Conservation (phyloP, 2,797 vertebrate species). For the Amazona ochrocephala region DNA sequence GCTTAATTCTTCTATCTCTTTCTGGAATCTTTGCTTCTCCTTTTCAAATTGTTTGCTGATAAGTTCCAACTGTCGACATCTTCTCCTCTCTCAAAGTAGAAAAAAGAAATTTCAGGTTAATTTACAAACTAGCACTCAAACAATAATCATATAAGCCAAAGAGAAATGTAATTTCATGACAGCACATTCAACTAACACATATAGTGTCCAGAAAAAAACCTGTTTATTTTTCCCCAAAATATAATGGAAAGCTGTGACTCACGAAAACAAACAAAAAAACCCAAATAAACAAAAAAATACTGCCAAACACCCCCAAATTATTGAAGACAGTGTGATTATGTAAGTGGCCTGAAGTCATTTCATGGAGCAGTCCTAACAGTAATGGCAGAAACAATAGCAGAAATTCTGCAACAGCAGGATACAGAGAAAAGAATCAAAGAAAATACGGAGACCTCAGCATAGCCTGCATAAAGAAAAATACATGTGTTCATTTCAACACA, state of each 20-base stretch:
- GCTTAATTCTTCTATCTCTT: constrained; percentile 77
- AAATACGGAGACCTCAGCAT: background rate
- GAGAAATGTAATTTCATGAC: background rate
- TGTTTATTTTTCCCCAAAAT: background rate
- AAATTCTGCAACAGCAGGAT: background rate
- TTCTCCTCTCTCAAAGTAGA: constrained; percentile 61
- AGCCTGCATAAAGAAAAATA: background rate
- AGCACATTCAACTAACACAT: background rate
- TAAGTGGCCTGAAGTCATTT: background rate
- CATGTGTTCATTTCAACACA: background rate
- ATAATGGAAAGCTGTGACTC: background rate
- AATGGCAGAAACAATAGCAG: background rate
- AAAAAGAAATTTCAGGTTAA: background rate
- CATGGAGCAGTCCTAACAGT: background rate
- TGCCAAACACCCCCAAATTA: background rate
- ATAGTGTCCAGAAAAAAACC: background rate
- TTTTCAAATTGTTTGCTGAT: constrained; percentile 80
- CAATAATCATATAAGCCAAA: background rate
- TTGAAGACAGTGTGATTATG: background rate
- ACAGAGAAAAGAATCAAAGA: background rate
- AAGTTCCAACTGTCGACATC: constrained; percentile 79
- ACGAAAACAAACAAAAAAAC: background rate
- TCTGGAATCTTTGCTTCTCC: constrained; percentile 78
- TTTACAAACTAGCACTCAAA: background rate
- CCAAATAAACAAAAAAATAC: background rate